These are phyloP conservation scores for Hecatera dysodea DNA, from an alignment of 2,888 invertebrate species.

Conservation along the genomic window DNA sequence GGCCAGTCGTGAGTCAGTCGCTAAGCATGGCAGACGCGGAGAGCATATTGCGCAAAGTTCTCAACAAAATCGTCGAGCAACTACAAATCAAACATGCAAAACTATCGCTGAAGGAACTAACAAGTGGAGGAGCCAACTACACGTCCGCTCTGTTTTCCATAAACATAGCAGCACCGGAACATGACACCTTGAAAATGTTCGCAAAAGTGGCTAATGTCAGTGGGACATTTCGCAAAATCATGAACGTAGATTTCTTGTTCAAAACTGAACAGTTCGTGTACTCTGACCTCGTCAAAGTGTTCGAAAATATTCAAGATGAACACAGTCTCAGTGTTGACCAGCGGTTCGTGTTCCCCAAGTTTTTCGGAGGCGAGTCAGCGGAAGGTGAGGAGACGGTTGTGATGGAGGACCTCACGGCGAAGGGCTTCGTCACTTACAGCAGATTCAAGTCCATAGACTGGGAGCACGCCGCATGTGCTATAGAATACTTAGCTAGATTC, in stretches of 20 bases:
- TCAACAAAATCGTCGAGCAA: conserved; percentile 68
- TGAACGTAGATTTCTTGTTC: conserved; percentile 65
- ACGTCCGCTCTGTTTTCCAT: conserved; percentile 72
- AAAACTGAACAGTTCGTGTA: conserved; percentile 71
- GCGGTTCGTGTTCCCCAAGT: conserved; percentile 70
- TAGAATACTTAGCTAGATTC: conserved; percentile 75
- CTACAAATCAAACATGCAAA: conserved; percentile 58
- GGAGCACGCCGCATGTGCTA: conserved; percentile 72
- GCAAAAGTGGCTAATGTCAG: conserved; percentile 75
- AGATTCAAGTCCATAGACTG: conserved; percentile 73
- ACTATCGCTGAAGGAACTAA: conserved; percentile 65
- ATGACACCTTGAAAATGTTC: conserved; percentile 69
- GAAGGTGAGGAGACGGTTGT: conserved; percentile 73
- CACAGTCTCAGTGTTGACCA: conserved; percentile 64
- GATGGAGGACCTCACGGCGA: conserved; percentile 74
- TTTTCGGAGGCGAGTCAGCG: conserved; percentile 68
- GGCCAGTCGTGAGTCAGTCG: conserved; percentile 60
- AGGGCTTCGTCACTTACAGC: conserved; percentile 70
- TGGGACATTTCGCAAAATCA: conserved; percentile 62
- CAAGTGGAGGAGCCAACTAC: conserved; percentile 76
- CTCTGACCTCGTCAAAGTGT: conserved; percentile 58
- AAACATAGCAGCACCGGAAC: conserved; percentile 58
- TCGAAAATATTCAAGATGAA: conserved; percentile 67
- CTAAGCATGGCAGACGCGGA: conserved; percentile 71
- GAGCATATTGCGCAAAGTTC: conserved; percentile 64